Conservation (phyloP, 2,113 vertebrate genomes). For the Meles meles region DNA sequence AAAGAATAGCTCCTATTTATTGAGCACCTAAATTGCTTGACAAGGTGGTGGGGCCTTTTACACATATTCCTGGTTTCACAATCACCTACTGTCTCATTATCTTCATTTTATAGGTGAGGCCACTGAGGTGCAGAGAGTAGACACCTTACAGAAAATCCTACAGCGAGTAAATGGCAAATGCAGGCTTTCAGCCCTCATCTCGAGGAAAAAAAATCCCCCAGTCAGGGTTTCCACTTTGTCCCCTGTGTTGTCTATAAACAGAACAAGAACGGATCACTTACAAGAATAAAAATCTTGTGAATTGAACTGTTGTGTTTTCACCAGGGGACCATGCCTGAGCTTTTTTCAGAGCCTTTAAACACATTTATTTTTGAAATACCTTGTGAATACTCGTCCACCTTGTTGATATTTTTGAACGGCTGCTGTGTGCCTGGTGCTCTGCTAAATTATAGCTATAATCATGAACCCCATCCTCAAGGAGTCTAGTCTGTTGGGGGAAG, state of each 20-base stretch:
- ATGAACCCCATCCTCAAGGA: neutral
- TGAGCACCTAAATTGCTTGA: neutral
- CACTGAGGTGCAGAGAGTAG: neutral
- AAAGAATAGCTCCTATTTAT: neutral
- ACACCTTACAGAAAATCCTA: neutral
- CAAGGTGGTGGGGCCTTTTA: neutral
- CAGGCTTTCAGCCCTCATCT: neutral
- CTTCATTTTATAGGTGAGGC: neutral
- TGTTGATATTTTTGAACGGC: neutral
- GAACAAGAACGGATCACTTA: neutral
- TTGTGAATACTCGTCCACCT: neutral
- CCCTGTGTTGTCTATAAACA: accelerated
- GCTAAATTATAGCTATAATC: neutral
- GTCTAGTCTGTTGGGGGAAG: neutral
- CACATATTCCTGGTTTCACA: neutral
- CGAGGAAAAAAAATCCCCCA: neutral
- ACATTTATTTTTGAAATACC: neutral
- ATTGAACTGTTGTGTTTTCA: neutral
- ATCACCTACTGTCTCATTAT: neutral
- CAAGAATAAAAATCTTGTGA: neutral
- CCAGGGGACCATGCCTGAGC: neutral
- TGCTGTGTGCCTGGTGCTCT: neutral
- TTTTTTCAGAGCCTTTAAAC: neutral
- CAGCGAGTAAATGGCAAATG: neutral
- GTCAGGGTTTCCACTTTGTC: neutral